Evolutionary conservation across 2,113 vertebrate genomes (phyloP).

Genomic region (Malurus elegans): DNA sequence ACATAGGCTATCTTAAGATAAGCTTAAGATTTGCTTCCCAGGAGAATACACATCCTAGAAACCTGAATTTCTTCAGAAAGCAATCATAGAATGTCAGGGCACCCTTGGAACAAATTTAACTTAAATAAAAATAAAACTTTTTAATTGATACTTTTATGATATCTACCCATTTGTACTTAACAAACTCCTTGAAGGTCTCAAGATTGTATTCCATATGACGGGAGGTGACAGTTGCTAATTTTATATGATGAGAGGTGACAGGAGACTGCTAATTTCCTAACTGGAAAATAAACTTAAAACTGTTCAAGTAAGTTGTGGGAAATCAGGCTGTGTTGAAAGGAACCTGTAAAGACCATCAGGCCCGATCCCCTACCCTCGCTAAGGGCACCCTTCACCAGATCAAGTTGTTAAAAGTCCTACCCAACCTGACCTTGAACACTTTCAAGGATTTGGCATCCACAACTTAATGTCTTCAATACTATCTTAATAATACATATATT

Average conservation of each 20-base stretch:
- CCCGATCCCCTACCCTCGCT: neutral
- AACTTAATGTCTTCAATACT: neutral
- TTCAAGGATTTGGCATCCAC: neutral
- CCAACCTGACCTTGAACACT: neutral
- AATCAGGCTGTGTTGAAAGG: neutral
- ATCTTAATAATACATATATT: neutral
- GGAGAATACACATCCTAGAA: neutral
- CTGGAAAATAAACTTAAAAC: neutral
- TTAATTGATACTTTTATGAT: neutral
- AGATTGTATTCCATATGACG: neutral
- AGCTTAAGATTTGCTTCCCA: neutral
- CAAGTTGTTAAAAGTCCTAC: neutral
- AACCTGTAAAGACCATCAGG: neutral
- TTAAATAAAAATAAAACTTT: constrained; percentile 6
- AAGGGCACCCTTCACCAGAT: neutral
- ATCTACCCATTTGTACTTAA: neutral
- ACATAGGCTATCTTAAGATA: neutral
- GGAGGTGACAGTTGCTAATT: neutral
- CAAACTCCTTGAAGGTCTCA: neutral
- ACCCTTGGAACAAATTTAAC: neutral
- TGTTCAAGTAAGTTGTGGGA: neutral
- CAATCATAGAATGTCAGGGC: neutral
- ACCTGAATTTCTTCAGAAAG: constrained; percentile 39
- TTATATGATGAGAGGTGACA: neutral
- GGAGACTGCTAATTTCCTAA: neutral